Percentiles rank a stretch among this genome's conserved stretches.
phyloP scores from a whole-genome alignment of 2,888 invertebrate genomes.

The Piscicola geometra region DNA sequence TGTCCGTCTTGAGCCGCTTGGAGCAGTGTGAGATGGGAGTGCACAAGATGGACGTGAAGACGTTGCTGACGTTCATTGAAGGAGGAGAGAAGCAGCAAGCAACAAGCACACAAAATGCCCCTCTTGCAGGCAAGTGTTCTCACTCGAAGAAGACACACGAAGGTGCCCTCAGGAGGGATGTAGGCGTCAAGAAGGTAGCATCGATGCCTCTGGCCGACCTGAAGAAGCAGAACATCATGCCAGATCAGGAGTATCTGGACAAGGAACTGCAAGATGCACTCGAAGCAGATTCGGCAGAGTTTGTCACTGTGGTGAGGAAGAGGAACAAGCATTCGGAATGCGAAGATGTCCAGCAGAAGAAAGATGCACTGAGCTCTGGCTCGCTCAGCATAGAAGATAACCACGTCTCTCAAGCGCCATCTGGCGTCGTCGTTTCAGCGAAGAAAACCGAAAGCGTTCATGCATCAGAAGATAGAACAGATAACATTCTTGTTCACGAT shows the following conservation, averaged over 20 bases:
- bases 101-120: neutral
- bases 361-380: neutral
- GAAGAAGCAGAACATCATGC: neutral
- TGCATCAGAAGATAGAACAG: neutral
- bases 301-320: neutral
- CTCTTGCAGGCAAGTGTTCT: neutral
- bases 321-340: constrained; percentile 6
- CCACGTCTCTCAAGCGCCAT: too few relatives aligned
- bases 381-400: too few relatives aligned
- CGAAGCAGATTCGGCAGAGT: neutral
- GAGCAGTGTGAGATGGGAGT: constrained; percentile 1
- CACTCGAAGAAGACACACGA: too few relatives aligned
- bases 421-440: too few relatives aligned
- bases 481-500: neutral
- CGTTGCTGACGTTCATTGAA: constrained; percentile 1
- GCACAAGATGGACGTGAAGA: neutral
- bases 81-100: constrained; percentile 8
- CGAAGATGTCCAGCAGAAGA: neutral
- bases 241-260: neutral
- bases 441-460: neutral
- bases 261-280: neutral
- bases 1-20: neutral
- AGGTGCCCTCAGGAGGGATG: neutral
- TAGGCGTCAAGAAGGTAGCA: neutral
- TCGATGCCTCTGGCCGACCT: neutral